A percentile compares a stretch with the other conserved stretches of the same genome.
Evolutionary conservation across 2,797 vertebrate species (phyloP).

Genomic region (Coluber constrictor): DNA sequence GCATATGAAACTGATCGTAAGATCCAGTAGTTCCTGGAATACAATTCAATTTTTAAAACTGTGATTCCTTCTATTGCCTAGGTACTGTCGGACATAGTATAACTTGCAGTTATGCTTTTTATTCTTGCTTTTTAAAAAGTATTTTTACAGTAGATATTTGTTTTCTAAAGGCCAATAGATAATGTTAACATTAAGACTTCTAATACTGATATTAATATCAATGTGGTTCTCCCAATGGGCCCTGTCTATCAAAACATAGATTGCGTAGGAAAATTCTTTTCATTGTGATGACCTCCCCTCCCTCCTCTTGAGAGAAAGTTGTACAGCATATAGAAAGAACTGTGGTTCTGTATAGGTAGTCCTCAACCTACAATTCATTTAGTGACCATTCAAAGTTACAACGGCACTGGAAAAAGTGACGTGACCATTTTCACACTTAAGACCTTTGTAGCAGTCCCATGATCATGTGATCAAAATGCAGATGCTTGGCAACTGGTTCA

Average conservation of each 20-base stretch:
- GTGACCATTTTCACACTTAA: not conserved
- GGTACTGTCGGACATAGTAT: not conserved
- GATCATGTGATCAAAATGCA: not conserved
- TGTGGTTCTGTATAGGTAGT: not conserved
- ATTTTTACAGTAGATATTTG: not conserved
- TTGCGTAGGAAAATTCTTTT: not conserved
- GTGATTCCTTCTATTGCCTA: not conserved
- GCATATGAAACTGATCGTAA: constrained; percentile 18
- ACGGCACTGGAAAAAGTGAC: not conserved
- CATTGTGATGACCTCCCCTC: not conserved
- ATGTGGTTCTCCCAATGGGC: not conserved
- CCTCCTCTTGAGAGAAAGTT: not conserved
- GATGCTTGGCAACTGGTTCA: not conserved
- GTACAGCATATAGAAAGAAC: not conserved
- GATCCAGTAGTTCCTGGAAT: constrained; percentile 14
- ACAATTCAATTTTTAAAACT: constrained; percentile 23
- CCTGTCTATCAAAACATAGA: not conserved
- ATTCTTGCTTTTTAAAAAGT: not conserved
- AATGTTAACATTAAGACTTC: not conserved
- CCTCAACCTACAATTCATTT: not conserved
- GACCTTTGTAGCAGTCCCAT: not conserved
- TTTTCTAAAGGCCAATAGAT: not conserved
- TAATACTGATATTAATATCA: not conserved
- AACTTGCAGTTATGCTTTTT: not conserved
- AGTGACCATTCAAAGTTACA: not conserved